Evolutionary conservation across 1,140 invertebrate genomes (phyloP).

Genomic region (Hermetia illucens): DNA sequence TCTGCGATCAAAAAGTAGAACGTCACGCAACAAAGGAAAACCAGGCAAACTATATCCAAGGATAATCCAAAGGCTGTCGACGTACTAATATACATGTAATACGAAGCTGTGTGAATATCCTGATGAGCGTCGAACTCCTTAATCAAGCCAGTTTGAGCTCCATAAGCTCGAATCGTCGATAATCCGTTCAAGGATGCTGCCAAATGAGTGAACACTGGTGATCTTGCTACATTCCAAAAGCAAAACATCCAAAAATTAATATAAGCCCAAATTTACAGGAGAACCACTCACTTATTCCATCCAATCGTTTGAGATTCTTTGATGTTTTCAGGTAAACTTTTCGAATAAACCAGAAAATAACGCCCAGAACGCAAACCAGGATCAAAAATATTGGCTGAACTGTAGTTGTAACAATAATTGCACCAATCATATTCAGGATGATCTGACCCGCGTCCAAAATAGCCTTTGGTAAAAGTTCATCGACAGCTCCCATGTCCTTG

Average conservation of each 20-base stretch:
- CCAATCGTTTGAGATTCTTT: conserved; percentile 67
- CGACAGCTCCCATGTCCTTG: conserved; percentile 63
- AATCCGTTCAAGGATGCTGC: conserved; percentile 53
- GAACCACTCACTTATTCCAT: conserved; percentile 58
- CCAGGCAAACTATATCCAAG: conserved; percentile 47
- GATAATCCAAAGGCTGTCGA: conserved; percentile 66
- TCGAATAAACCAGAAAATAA: conserved; percentile 55
- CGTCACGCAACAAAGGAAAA: conserved; percentile 50
- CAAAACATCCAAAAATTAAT: conserved; percentile 9
- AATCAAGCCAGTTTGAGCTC: conserved; percentile 41
- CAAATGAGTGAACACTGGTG: conserved; percentile 61
- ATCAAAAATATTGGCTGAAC: conserved; percentile 56
- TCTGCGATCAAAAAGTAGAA: conserved; percentile 36
- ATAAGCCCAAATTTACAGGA: not conserved
- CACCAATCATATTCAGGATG: conserved; percentile 42
- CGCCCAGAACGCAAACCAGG: conserved; percentile 49
- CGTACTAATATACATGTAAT: conserved; percentile 56
- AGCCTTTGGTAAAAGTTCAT: conserved; percentile 66
- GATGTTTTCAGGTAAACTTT: conserved; percentile 65
- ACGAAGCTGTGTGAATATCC: conserved; percentile 50
- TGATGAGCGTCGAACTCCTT: conserved; percentile 40
- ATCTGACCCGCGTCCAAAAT: conserved; percentile 62
- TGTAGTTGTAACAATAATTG: conserved; percentile 46
- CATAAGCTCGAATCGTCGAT: conserved; percentile 52
- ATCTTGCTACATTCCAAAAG: conserved; percentile 39